Evolutionary conservation across 2,888 invertebrate genomes (phyloP).

Genomic region (Rhyacophila evoluta): DNA sequence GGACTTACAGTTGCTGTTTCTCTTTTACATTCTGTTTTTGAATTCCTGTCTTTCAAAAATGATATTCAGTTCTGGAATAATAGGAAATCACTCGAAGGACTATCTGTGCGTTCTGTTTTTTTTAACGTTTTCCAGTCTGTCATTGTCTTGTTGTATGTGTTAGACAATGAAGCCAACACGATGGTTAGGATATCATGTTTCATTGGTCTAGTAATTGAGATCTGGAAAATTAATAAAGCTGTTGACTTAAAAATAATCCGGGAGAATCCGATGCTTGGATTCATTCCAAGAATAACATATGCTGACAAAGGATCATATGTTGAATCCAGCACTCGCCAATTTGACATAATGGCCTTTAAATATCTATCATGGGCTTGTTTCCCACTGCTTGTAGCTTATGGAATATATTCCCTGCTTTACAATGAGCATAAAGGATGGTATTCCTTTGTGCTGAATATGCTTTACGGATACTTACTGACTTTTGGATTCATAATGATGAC

Average conservation of each 20-base stretch:
- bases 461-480: slow-evolving; percentile 97
- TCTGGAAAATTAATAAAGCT: slow-evolving; percentile 99
- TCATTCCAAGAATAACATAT: slow-evolving; percentile 84
- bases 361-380: slow-evolving; percentile 97
- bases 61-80: slow-evolving; percentile 99
- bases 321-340: slow-evolving; percentile 91
- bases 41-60: slow-evolving; percentile 98
- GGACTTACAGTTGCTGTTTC: slow-evolving; percentile 93
- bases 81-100: slow-evolving; percentile 94
- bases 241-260: slow-evolving; percentile 85
- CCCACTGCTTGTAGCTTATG: slow-evolving; percentile 93
- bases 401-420: slow-evolving; percentile 94
- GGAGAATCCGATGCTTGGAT: slow-evolving; percentile 79
- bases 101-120: slow-evolving; percentile 97
- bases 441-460: slow-evolving; percentile 95
- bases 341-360: slow-evolving; percentile 95
- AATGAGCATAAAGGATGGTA: slow-evolving; percentile 99
- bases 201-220: slow-evolving; percentile 94
- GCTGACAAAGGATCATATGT: slow-evolving; percentile 97
- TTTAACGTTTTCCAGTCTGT: slow-evolving; percentile 98
- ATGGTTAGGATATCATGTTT: slow-evolving; percentile 95
- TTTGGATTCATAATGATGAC: slow-evolving; percentile 99
- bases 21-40: slow-evolving; percentile 96
- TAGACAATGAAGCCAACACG: slow-evolving; percentile 99
- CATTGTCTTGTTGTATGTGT: slow-evolving; percentile 94